Evolutionary conservation across 2,113 vertebrate species (phyloP), one percentile per base, ranked within the genome.

Genomic region (Pipra filicauda): DNA sequence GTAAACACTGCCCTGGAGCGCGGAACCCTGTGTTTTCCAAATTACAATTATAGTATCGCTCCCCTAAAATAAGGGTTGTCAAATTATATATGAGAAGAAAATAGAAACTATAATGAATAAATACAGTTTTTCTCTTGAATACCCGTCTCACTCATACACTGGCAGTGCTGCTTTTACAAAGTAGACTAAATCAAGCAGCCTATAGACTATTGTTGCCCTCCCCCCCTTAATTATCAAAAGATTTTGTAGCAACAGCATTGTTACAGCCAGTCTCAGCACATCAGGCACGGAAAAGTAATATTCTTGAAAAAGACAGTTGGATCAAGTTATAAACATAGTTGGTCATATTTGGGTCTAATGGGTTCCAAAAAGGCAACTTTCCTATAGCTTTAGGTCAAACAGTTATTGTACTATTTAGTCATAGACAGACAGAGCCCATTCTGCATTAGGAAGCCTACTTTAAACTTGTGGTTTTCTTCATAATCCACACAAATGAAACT

Each of bases 11-110:
- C 71, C 73, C 85, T 95, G 35, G 61, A 58, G 82, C 88, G 33
- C 6, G 0, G 76, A 92, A 95, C 62, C 89, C 93, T 87, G 14
- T 95, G 76, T 95, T 97, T 96, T 95, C 86, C 70, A 80, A 93
- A 96, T 95, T 91, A 92, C 84, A 88, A 91, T 86, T 92, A 91
- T 26, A 93, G 92, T 78, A 92, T 89, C 7, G 0, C n/a, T 95
- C 44, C 59, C 86, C 76, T 78, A 92, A 97, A 97, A 91, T 90
- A 93, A 85, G 76, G 89, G 86, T 77, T 96, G 95, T 91, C 94
- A 95, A 93, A 95, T 93, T 93, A 92, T 81, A 82, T 48, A 80
- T 3, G 44, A 89, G 85, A 83, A 93, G 84, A 84, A 96, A 96
- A 93, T 84, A 86, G 94, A 92, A 97, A 80, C 76, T 78, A 31